These are phyloP conservation scores for Serranus cabrilla DNA, from an alignment of 2,797 vertebrate genomes.

Conservation along the genomic window DNA sequence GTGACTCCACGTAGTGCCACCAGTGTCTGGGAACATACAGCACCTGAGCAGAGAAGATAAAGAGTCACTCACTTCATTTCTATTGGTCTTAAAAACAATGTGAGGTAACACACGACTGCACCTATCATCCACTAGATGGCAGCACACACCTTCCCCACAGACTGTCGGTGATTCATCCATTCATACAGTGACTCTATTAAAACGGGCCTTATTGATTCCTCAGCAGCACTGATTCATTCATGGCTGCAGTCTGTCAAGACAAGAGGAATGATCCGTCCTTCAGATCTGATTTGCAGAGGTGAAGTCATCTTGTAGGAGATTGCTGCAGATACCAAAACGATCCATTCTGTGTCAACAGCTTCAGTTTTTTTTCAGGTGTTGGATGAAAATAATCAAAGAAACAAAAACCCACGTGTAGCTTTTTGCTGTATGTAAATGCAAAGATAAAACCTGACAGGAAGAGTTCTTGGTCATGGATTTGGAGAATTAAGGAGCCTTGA, in stretches of 20 bases:
- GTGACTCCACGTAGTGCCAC: conserved; percentile 98
- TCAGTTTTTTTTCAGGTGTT: conserved; percentile 25
- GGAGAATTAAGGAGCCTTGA: background rate
- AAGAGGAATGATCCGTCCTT: conserved; percentile 45
- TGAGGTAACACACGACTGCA: rapidly evolving
- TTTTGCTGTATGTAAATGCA: background rate
- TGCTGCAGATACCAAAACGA: conserved; percentile 26
- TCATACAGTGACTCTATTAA: conserved; percentile 52
- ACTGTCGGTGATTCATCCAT: background rate
- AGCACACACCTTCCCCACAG: conserved; percentile 49
- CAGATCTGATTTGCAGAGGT: conserved; percentile 49
- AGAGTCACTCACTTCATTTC: background rate
- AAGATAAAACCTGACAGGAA: background rate
- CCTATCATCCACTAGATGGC: conserved; percentile 73
- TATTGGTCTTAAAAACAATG: background rate
- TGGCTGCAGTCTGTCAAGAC: conserved; percentile 45
- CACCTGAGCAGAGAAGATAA: conserved; percentile 84
- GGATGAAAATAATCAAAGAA: background rate
- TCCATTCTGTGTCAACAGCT: conserved; percentile 16
- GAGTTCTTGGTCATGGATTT: background rate
- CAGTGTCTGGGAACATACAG: conserved; percentile 95
- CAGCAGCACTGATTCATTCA: conserved; percentile 45
- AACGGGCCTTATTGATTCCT: conserved; percentile 55
- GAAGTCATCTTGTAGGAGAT: conserved; percentile 25
- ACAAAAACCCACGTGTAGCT: background rate